phyloP scores from a whole-genome alignment of 2,797 vertebrate species.

The Cyprinella venusta region DNA sequence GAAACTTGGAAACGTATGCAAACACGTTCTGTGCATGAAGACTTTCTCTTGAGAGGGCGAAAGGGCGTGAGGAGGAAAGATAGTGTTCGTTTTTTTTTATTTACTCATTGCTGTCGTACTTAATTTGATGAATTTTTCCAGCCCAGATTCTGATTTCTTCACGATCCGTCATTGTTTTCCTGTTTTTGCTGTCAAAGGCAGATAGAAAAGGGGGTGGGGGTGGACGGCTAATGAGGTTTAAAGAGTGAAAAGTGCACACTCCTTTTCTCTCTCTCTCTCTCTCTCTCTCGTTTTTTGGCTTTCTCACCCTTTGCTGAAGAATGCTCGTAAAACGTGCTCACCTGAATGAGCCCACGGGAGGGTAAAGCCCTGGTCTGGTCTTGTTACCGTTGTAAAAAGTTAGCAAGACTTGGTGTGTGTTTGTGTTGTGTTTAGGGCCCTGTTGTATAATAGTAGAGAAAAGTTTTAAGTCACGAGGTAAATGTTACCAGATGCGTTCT shows the following conservation, averaged over 20 bases:
- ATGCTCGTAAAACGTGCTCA: conserved; percentile 82
- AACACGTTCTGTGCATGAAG: background rate
- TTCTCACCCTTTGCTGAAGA: conserved; percentile 78
- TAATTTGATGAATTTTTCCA: background rate
- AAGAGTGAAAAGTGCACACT: conserved; percentile 71
- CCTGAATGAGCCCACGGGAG: conserved; percentile 80
- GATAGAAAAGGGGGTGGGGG: conserved; percentile 60
- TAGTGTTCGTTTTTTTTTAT: background rate
- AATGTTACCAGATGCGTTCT: conserved; percentile 83
- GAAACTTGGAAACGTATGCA: conserved; percentile 28
- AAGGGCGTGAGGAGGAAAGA: background rate
- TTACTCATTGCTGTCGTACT: background rate
- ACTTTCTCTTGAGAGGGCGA: background rate
- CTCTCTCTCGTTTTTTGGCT: conserved; percentile 74
- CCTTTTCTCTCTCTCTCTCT: conserved; percentile 66
- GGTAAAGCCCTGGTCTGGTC: conserved; percentile 68
- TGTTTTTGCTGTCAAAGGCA: background rate
- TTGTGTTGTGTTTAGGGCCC: conserved; percentile 80
- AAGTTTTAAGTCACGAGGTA: conserved; percentile 78
- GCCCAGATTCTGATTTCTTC: background rate
- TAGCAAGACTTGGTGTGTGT: conserved; percentile 72
- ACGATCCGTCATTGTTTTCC: conserved; percentile 12
- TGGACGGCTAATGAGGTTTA: conserved; percentile 70
- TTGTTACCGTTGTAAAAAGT: conserved; percentile 79
- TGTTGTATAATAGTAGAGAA: conserved; percentile 72